Base-by-base conservation (phyloP, 2,113 vertebrate genomes). In the Chunga burmeisteri region DNA sequence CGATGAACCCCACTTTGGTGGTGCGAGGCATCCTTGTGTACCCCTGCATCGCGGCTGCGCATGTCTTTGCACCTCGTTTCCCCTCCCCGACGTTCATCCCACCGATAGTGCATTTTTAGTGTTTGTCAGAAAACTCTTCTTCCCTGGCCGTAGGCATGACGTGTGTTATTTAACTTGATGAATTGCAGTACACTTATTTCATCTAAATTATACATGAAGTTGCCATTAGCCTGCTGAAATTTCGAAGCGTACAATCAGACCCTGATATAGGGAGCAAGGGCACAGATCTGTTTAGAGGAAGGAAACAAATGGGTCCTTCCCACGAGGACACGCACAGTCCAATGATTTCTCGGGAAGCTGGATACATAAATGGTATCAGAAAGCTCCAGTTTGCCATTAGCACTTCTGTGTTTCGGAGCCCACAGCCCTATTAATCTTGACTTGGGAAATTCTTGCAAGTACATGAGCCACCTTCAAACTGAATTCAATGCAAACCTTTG, bases 71-170 rank as follows among this genome's bases (percentile, higher is more conserved):
- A 8, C 25, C 52, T 52, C 26, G 0, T 40, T 29, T 10, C 40
- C 5, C 34, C 15, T 18, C n/a, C 26, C 47, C 4, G 2, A 3
- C 2, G 4, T 5, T 34, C 7, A 0, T 21, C 50, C 40, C 75
- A 42, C 13, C 1, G 0, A 13, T 3, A 9, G 29, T 2, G 3
- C 20, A 0, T 4, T 32, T 85, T 23, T 4, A 25, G 38, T 7
- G 15, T 32, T 58, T 38, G 11, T 26, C 1, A 13, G 42, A 67
- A 72, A 77, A 72, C 26, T 49, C 29, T 29, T 46, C 21, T 29
- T 47, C 42, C 40, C 58, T 16, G 23, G 42, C 68, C 5, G 0
- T 9, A 21, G 32, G 30, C 40, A 6, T 4, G 7, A 22, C 2
- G 2, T 16, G 32, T 23, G 71, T 59, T 78, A 32, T 78, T 68